A percentile compares a stretch with the other conserved stretches of the same genome.
Evolutionary conservation across 2,113 vertebrate species (phyloP).

Genomic region (Mobula hypostoma): DNA sequence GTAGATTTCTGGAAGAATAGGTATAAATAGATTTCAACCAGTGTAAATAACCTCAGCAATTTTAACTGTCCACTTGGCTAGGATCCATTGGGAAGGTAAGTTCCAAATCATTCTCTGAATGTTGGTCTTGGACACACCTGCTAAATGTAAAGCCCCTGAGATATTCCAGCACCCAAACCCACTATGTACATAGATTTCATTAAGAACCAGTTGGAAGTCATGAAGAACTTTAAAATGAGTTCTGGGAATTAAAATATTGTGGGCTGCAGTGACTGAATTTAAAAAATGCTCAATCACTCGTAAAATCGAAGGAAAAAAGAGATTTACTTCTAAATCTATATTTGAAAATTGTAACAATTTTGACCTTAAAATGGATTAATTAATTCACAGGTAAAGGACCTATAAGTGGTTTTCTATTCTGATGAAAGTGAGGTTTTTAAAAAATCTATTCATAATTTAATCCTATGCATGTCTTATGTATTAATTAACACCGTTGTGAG

Average conservation of each 20-base stretch:
- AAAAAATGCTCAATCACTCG: background rate
- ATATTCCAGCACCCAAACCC: no score
- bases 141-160: background rate
- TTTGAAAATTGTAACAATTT: background rate
- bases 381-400: background rate
- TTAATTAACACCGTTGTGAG: conserved; percentile 6
- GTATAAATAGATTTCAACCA: background rate
- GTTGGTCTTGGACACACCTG: background rate
- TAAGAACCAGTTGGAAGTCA: background rate
- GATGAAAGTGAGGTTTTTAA: background rate
- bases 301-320: background rate
- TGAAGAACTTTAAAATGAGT: background rate
- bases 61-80: background rate
- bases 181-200: background rate
- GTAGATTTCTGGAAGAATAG: background rate
- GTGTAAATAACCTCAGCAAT: background rate
- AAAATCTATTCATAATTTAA: background rate
- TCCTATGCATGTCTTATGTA: background rate
- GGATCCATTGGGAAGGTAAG: background rate
- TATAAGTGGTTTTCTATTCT: background rate
- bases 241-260: background rate
- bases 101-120: background rate
- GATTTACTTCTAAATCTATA: background rate
- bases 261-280: background rate
- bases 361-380: conserved; percentile 2